Conservation (phyloP, 2,113 vertebrate species). For the Dermatemys mawii region DNA sequence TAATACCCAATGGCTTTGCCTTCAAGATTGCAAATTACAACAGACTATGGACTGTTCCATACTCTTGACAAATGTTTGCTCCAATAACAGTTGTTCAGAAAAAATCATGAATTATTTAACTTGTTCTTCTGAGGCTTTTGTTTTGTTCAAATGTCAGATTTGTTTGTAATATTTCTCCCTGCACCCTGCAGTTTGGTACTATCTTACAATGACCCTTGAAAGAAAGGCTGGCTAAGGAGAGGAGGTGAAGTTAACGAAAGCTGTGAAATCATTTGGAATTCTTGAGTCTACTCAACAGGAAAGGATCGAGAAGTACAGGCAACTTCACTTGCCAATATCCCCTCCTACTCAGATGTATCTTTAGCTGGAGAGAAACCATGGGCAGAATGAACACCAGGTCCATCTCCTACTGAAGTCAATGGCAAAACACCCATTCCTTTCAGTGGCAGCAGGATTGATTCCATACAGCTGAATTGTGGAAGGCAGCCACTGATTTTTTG, state of each 20-base stretch:
- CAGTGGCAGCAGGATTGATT: neutral
- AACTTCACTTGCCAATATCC: neutral
- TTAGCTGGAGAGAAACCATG: neutral
- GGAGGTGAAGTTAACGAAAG: neutral
- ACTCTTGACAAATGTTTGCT: constrained; percentile 43
- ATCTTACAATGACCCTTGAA: neutral
- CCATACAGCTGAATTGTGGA: accelerated
- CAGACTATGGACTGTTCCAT: neutral
- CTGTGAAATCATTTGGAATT: neutral
- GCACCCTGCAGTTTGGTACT: neutral
- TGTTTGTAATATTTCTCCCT: neutral
- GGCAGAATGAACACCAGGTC: neutral
- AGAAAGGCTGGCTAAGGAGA: neutral
- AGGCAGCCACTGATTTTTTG: neutral
- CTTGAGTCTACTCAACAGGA: neutral
- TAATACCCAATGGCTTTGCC: neutral
- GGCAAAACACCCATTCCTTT: neutral
- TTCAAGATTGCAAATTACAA: constrained; percentile 23
- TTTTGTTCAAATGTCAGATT: constrained; percentile 20
- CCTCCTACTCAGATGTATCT: neutral
- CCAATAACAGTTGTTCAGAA: constrained; percentile 38
- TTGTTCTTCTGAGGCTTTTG: constrained; percentile 32
- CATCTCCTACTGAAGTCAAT: accelerated
- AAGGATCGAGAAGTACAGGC: neutral
- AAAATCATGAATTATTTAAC: constrained; percentile 65